Percentiles rank a stretch among this genome's conserved stretches.
phyloP scores from a whole-genome alignment of 2,113 vertebrate species.

The Nibea albiflora region DNA sequence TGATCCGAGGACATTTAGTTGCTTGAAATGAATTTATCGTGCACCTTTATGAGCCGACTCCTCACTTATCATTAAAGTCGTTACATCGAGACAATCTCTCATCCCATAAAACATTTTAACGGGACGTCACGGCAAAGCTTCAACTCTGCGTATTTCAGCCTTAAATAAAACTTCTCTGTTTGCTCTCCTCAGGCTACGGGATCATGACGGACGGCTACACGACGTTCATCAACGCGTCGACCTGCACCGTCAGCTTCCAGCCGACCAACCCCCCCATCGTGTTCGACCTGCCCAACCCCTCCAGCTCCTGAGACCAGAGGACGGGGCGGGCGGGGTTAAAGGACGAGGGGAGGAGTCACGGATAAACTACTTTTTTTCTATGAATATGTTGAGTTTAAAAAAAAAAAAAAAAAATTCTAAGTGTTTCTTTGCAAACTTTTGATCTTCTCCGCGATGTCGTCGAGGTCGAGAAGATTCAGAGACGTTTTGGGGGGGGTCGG shows the following conservation, averaged over 20 bases:
- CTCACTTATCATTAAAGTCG: neutral
- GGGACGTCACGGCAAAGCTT: neutral
- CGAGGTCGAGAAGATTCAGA: slow-evolving; percentile 65
- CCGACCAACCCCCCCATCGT: slow-evolving; percentile 98
- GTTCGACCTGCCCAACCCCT: slow-evolving; percentile 97
- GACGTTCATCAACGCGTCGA: slow-evolving; percentile 96
- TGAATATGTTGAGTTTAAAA: slow-evolving; percentile 77
- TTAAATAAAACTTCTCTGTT: neutral
- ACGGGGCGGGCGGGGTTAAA: slow-evolving; percentile 13
- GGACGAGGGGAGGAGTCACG: neutral
- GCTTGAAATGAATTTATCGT: no score
- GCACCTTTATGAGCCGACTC: no score
- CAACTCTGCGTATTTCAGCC: neutral
- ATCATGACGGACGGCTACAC: slow-evolving; percentile 98
- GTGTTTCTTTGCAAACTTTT: slow-evolving; percentile 86
- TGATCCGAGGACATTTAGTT: no score
- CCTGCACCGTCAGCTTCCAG: slow-evolving; percentile 98
- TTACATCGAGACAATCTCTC: neutral
- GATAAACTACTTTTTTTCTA: slow-evolving; percentile 86
- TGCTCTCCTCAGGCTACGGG: slow-evolving; percentile 90
- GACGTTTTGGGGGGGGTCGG: slow-evolving; percentile 51
- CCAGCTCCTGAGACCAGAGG: slow-evolving; percentile 89
- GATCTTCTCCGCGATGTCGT: slow-evolving; percentile 88
- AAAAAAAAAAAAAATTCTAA: slow-evolving; percentile 76
- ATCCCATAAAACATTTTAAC: neutral